Percentiles rank a stretch among this genome's conserved stretches.
phyloP scores from a whole-genome alignment of 2,888 invertebrate genomes.

The Rotaria macrura region DNA sequence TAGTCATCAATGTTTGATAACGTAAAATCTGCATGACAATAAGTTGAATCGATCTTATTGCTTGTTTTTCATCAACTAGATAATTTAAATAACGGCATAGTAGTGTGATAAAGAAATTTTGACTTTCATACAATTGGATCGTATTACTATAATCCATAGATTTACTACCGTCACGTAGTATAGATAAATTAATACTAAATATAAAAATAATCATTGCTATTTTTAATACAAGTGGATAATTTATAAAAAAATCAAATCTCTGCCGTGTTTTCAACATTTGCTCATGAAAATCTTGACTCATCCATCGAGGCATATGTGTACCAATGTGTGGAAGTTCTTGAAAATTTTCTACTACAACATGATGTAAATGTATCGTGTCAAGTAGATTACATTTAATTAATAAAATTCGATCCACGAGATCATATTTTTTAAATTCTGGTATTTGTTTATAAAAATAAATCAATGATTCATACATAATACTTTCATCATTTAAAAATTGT shows the following conservation, averaged over 20 bases:
- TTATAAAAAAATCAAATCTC: not conserved
- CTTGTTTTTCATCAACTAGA: not conserved
- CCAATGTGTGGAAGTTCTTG: not conserved
- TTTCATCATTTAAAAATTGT: not conserved
- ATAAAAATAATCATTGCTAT: not conserved
- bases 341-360: not conserved
- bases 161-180: not conserved
- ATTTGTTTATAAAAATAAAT: not conserved
- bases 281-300: not conserved
- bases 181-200: not conserved
- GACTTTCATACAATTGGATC: not conserved
- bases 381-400: not conserved
- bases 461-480: not conserved
- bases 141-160: not conserved
- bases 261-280: not conserved
- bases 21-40: not conserved
- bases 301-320: not conserved
- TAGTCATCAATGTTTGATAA: not conserved
- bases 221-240: not conserved
- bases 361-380: not conserved
- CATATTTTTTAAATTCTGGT: not conserved
- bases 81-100: not conserved
- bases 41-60: not conserved
- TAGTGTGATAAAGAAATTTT: not conserved
- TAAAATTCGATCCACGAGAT: not conserved